Conservation (phyloP, 2,113 vertebrate species). For the Proteles cristata region DNA sequence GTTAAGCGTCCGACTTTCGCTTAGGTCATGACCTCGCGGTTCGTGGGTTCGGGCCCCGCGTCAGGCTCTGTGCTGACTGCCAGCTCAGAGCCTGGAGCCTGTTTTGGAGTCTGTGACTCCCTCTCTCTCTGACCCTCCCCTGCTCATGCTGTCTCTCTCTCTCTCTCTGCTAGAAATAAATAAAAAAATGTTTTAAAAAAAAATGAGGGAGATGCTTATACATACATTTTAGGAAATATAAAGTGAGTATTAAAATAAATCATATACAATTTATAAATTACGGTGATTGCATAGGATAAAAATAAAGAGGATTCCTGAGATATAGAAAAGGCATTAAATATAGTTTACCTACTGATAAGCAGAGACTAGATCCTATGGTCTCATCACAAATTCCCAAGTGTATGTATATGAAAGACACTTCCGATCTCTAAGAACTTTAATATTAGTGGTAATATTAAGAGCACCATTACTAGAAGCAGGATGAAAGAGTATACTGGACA, state of each 20-base stretch:
- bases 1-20: no score
- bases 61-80: no score
- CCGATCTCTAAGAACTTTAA: not conserved
- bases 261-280: no score
- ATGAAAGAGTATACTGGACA: not conserved
- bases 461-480: not conserved
- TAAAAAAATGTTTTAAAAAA: no score
- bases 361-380: not conserved
- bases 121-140: no score
- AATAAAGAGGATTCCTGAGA: not conserved
- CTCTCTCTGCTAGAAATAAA: no score
- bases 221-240: not conserved
- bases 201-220: not conserved
- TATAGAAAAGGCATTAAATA: not conserved
- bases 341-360: not conserved
- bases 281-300: not conserved
- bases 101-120: no score
- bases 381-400: not conserved
- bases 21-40: no score
- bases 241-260: not conserved
- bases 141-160: no score
- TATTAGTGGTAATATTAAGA: not conserved
- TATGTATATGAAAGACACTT: not conserved
- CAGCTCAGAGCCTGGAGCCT: no score
- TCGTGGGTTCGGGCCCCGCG: no score